phyloP scores from a whole-genome alignment of 2,888 invertebrate species.

The Patella pellucida region DNA sequence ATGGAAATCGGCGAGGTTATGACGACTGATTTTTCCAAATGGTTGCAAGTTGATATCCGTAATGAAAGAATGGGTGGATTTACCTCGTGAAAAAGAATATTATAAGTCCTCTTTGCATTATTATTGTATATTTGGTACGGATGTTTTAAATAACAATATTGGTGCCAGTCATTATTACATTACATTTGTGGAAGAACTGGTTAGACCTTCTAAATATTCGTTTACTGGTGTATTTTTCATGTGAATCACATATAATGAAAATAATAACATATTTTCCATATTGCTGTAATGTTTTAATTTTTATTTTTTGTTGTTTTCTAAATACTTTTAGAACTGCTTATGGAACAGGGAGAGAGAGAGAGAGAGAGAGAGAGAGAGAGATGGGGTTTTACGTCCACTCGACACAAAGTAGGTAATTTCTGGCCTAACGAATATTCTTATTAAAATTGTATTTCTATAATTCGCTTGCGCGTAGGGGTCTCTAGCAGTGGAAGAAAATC shows the following conservation, averaged over 20 bases:
- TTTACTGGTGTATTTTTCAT: neutral
- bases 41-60: neutral
- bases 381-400: too few relatives aligned
- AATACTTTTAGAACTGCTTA: conserved; percentile 9
- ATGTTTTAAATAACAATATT: conserved; percentile 11
- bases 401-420: too few relatives aligned
- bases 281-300: too few relatives aligned
- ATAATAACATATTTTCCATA: too few relatives aligned
- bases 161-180: neutral
- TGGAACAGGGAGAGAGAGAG: too few relatives aligned
- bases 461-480: too few relatives aligned
- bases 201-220: too few relatives aligned
- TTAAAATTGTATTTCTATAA: too few relatives aligned
- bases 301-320: neutral
- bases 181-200: neutral
- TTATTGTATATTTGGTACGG: conserved; percentile 8
- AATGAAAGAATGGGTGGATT: conserved; percentile 10
- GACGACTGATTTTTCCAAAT: conserved; percentile 11
- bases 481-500: too few relatives aligned
- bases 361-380: neutral
- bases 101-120: neutral
- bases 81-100: conserved; percentile 11
- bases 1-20: conserved; percentile 14
- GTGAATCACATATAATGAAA: too few relatives aligned
- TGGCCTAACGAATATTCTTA: too few relatives aligned